These are phyloP conservation scores for Apotomis capreana DNA, from an alignment of 2,888 invertebrate genomes.

Conservation along the genomic window DNA sequence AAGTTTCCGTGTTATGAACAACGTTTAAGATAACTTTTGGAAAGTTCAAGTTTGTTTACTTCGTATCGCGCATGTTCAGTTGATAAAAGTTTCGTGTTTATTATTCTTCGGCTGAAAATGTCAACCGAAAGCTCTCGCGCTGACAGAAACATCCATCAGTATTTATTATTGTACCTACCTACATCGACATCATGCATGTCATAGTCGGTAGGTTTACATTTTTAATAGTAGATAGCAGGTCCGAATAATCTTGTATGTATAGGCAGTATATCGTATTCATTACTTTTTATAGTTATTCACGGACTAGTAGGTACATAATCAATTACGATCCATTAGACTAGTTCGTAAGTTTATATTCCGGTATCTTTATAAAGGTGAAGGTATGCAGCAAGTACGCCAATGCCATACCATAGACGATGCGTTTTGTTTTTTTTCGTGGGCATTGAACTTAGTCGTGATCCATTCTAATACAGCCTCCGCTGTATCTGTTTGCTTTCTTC, in stretches of 20 bases:
- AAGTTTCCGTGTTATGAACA: conserved; percentile 50
- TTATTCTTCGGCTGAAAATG: conserved; percentile 34
- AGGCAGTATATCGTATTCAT: neutral
- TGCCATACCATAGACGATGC: conserved; percentile 29
- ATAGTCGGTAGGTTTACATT: neutral
- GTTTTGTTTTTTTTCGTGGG: conserved; percentile 55
- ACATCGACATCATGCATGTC: neutral
- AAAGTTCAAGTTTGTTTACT: conserved; percentile 75
- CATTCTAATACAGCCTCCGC: conserved; percentile 57
- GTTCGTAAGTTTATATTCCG: neutral
- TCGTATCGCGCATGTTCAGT: conserved; percentile 75
- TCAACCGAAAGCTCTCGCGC: conserved; percentile 14
- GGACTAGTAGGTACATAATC: too few species aligned
- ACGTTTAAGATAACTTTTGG: conserved; percentile 61
- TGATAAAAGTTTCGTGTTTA: conserved; percentile 51
- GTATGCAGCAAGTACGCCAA: conserved; percentile 12
- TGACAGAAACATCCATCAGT: neutral
- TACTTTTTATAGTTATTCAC: neutral
- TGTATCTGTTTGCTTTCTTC: conserved; percentile 45
- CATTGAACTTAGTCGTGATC: conserved; percentile 65
- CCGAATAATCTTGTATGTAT: neutral
- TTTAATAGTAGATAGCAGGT: too few species aligned
- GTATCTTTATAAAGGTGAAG: conserved; percentile 10
- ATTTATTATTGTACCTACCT: neutral
- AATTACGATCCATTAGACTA: too few species aligned